Percentiles rank a stretch among this genome's conserved stretches.
phyloP scores from a whole-genome alignment of 2,888 invertebrate species.

The Sminthurinus aureus region DNA sequence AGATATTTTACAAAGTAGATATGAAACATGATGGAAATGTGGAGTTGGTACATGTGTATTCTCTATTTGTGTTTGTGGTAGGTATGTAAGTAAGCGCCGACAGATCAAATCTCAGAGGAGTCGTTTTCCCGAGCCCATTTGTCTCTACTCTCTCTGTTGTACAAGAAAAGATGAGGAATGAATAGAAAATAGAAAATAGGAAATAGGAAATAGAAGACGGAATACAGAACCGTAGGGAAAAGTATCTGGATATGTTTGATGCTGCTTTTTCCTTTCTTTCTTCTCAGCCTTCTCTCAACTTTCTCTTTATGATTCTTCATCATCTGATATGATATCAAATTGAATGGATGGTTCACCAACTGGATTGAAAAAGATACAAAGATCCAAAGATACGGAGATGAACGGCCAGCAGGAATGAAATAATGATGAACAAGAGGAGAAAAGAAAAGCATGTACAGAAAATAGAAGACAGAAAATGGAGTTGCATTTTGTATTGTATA shows the following conservation, averaged over 20 bases:
- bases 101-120: slow-evolving; percentile 47
- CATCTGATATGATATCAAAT: slow-evolving; percentile 11
- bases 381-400: too few species aligned
- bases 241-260: background rate
- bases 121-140: slow-evolving; percentile 39
- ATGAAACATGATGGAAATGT: too few species aligned
- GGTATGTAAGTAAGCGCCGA: slow-evolving; percentile 3
- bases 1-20: too few species aligned
- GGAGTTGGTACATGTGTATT: too few species aligned
- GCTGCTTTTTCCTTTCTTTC: background rate
- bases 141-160: slow-evolving; percentile 37
- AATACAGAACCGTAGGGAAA: too few species aligned
- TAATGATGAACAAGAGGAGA: slow-evolving; percentile 38
- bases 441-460: too few species aligned
- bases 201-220: too few species aligned
- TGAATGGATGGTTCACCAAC: slow-evolving; percentile 10
- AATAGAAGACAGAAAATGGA: too few species aligned
- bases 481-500: background rate
- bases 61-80: background rate
- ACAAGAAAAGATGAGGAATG: slow-evolving; percentile 31
- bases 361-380: slow-evolving; percentile 9
- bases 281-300: slow-evolving; percentile 9
- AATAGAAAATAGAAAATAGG: background rate
- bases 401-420: slow-evolving; percentile 46
- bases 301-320: background rate